Evolutionary conservation across 23 tunicate genomes (phyloP).

Genomic region (Ascidia mentula): DNA sequence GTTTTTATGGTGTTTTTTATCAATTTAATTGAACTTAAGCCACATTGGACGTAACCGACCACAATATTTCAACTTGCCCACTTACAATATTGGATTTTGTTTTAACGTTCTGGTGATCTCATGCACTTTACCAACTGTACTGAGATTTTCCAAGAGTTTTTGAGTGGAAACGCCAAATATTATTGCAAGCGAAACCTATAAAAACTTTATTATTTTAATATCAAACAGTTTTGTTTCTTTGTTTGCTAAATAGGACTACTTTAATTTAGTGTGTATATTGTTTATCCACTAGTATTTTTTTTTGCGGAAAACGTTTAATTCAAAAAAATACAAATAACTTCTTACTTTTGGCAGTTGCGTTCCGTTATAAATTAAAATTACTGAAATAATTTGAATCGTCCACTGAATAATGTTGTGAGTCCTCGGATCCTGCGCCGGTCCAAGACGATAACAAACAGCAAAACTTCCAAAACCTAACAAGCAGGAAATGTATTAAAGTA

Average conservation of each 20-base stretch:
- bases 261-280: too few species aligned
- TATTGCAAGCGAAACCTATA: conserved; percentile 18
- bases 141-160: background rate
- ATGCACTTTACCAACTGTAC: background rate
- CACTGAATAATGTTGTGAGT: conserved; percentile 55
- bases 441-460: conserved; percentile 56
- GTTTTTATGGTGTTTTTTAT: too few species aligned
- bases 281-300: too few species aligned
- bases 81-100: background rate
- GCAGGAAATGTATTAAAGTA: background rate
- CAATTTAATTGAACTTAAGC: too few species aligned
- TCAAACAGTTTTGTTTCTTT: too few species aligned
- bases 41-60: too few species aligned
- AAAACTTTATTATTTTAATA: too few species aligned
- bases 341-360: conserved; percentile 49
- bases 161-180: background rate
- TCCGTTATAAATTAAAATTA: conserved; percentile 61
- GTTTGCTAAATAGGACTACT: too few species aligned
- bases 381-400: conserved; percentile 48
- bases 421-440: conserved; percentile 44
- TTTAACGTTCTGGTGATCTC: background rate
- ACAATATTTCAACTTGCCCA: too few species aligned
- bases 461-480: conserved; percentile 68
- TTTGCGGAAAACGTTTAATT: too few species aligned
- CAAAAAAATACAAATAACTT: too few species aligned